A percentile compares a stretch with the other conserved stretches of the same genome.
Conservation (phyloP, 2,888 invertebrate genomes). For the Cataglyphis rosenhaueri region DNA sequence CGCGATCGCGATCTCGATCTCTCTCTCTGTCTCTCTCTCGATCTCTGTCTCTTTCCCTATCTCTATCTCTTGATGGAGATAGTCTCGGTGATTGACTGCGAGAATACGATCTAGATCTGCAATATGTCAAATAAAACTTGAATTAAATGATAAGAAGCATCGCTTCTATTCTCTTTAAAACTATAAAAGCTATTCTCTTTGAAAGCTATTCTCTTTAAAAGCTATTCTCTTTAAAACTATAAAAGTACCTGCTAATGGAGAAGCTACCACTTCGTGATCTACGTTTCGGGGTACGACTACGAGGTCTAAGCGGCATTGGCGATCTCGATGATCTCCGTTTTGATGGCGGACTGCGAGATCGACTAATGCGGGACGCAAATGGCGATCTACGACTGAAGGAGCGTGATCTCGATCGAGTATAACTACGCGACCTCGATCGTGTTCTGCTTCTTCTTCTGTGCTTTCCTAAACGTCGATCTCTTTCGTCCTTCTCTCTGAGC, state of each 20-base stretch:
- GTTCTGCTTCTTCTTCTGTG: slow-evolving; percentile 87
- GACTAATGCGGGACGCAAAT: slow-evolving; percentile 80
- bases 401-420: slow-evolving; percentile 85
- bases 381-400: slow-evolving; percentile 83
- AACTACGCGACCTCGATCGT: slow-evolving; percentile 86
- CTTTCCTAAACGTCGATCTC: slow-evolving; percentile 88
- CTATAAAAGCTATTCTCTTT: no score
- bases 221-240: slow-evolving; percentile 2
- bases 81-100: slow-evolving; percentile 87
- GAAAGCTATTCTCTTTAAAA: no score
- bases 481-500: slow-evolving; percentile 93
- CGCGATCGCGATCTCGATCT: slow-evolving; percentile 75
- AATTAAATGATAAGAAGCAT: background rate
- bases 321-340: slow-evolving; percentile 82
- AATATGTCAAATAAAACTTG: slow-evolving; percentile 67
- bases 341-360: slow-evolving; percentile 85
- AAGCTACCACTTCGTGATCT: slow-evolving; percentile 86
- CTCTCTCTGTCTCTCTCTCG: slow-evolving; percentile 73
- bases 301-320: slow-evolving; percentile 79
- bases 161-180: no score
- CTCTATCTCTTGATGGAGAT: slow-evolving; percentile 85
- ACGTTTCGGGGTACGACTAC: slow-evolving; percentile 84
- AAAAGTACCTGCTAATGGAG: slow-evolving; percentile 87
- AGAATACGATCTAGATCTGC: slow-evolving; percentile 89
- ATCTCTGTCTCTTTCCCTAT: slow-evolving; percentile 78